Evolutionary conservation across 2,888 invertebrate species (phyloP).

Genomic region (Chymomyza fuscimana): DNA sequence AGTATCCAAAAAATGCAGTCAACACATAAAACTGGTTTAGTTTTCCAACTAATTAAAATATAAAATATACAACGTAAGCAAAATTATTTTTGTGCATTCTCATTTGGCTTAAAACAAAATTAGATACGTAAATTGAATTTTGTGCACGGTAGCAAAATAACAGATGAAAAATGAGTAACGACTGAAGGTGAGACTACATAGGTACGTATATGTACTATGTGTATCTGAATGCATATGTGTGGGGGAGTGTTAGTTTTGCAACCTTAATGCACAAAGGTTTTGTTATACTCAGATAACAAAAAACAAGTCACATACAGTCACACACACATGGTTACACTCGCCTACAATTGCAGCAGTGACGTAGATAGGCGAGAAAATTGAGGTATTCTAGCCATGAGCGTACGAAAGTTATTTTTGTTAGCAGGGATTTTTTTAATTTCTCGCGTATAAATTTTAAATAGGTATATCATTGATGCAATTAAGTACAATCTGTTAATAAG

Average conservation of each 20-base stretch:
- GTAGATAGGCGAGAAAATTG: too few species aligned
- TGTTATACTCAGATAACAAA: slow-evolving; percentile 39
- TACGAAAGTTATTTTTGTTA: too few species aligned
- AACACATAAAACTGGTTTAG: background rate
- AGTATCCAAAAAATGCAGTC: background rate
- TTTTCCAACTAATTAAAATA: slow-evolving; percentile 58
- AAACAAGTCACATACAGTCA: slow-evolving; percentile 27
- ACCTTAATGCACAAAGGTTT: slow-evolving; percentile 47
- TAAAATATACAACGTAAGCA: slow-evolving; percentile 44
- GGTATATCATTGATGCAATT: too few species aligned
- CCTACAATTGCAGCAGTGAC: background rate
- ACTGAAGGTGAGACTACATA: slow-evolving; percentile 8
- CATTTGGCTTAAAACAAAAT: slow-evolving; percentile 51
- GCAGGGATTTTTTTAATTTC: too few species aligned
- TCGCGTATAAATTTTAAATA: too few species aligned
- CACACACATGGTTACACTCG: background rate
- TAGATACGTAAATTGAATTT: slow-evolving; percentile 66
- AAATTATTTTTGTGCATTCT: slow-evolving; percentile 60
- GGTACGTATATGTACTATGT: background rate
- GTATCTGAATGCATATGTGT: background rate
- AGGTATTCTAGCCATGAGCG: too few species aligned
- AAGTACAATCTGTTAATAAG: too few species aligned
- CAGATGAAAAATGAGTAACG: slow-evolving; percentile 61
- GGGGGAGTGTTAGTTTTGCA: slow-evolving; percentile 9
- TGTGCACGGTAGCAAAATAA: slow-evolving; percentile 59